phyloP scores from a whole-genome alignment of 2,113 vertebrate species.

The Paraplagusia blochii region DNA sequence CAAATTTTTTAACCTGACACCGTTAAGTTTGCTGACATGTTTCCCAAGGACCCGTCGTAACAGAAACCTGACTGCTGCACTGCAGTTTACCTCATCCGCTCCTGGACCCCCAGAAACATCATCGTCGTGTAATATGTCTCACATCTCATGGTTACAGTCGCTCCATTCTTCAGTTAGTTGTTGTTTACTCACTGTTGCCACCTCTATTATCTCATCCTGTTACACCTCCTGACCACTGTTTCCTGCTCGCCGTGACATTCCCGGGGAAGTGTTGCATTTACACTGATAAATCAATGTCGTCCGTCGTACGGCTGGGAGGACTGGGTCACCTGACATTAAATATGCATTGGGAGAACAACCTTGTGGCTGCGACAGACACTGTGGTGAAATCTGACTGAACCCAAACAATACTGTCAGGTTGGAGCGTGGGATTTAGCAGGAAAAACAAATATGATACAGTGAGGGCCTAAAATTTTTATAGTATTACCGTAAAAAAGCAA shows the following conservation, averaged over 20 bases:
- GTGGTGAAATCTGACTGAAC: conserved; percentile 4
- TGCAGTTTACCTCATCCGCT: too few relatives aligned
- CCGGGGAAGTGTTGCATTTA: conserved; percentile 65
- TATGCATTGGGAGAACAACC: conserved; percentile 9
- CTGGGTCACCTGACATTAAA: conserved; percentile 37
- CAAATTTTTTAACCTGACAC: too few relatives aligned
- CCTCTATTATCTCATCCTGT: conserved; percentile 41
- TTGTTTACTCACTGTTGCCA: conserved; percentile 48
- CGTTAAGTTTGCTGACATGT: too few relatives aligned
- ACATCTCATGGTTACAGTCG: conserved; percentile 21
- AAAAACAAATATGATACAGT: background rate
- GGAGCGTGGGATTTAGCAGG: background rate
- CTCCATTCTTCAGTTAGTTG: conserved; percentile 27
- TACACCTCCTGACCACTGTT: conserved; percentile 43
- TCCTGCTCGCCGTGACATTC: conserved; percentile 56
- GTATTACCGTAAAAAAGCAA: background rate
- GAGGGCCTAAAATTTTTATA: conserved; percentile 3
- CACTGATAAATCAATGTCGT: conserved; percentile 53
- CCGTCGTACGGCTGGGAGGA: conserved; percentile 9
- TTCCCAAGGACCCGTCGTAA: too few relatives aligned
- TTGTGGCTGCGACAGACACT: background rate
- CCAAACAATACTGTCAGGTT: background rate
- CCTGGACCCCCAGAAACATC: background rate
- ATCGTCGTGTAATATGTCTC: conserved; percentile 29
- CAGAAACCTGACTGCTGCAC: too few relatives aligned